phyloP scores from a whole-genome alignment of 23 tunicate genomes.

The Trididemnum miniatum region DNA sequence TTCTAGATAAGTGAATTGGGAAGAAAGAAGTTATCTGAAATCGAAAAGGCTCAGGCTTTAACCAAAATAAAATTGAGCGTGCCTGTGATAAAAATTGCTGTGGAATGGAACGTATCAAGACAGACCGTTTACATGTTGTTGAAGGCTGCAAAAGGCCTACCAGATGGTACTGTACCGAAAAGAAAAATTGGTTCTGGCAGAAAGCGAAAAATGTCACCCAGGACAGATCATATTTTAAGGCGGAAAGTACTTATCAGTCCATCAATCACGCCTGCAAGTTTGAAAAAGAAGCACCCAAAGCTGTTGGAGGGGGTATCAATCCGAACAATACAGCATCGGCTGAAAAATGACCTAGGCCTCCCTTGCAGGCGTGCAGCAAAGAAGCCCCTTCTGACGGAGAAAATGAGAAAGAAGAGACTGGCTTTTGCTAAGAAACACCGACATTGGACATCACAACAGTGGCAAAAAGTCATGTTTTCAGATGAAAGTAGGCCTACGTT shows the following conservation, averaged over 20 bases:
- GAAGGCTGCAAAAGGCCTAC: constrained; percentile 30
- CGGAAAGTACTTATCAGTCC: constrained; percentile 1
- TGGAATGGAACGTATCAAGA: constrained; percentile 18
- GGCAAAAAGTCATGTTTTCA: constrained; percentile 30
- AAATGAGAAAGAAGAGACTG: constrained; percentile 20
- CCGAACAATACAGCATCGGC: constrained; percentile 20
- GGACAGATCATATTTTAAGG: constrained; percentile 23
- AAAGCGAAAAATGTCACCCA: constrained; percentile 14
- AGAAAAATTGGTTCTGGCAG: constrained; percentile 25
- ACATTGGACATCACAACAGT: constrained; percentile 22
- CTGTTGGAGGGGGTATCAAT: constrained; percentile 14
- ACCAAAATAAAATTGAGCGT: constrained; percentile 4
- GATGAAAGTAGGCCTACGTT: constrained; percentile 27
- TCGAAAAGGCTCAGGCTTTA: constrained; percentile 22
- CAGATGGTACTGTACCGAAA: constrained; percentile 7
- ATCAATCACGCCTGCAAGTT: constrained; percentile 12
- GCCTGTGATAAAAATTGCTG: constrained; percentile 18
- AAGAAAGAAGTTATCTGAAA: constrained; percentile 12
- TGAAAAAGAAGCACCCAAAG: constrained; percentile 31
- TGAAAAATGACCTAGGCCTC: constrained; percentile 24
- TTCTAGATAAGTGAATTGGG: constrained; percentile 1
- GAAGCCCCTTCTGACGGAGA: constrained; percentile 19
- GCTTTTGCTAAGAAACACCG: constrained; percentile 11
- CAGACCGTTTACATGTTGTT: constrained; percentile 25
- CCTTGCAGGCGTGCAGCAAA: constrained; percentile 26